Evolutionary conservation across 2,888 invertebrate genomes (phyloP).

Genomic region (Mythimna lalbum): DNA sequence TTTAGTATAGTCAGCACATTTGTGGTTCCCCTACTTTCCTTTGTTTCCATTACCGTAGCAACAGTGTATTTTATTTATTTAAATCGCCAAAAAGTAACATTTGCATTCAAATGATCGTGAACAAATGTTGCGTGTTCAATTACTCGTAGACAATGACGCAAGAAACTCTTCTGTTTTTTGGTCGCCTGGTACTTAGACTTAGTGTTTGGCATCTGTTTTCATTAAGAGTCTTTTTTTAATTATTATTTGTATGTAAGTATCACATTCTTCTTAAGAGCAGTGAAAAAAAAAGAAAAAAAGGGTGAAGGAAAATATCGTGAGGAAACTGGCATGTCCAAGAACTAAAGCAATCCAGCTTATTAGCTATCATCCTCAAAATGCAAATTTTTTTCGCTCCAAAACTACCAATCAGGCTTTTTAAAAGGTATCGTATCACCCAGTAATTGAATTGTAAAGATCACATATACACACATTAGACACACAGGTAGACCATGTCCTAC

Average conservation of each 20-base stretch:
- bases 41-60: conserved; percentile 50
- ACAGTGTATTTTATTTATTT: conserved; percentile 51
- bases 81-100: conserved; percentile 44
- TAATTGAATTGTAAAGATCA: no score
- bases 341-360: no score
- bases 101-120: conserved; percentile 37
- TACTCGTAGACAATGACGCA: not conserved
- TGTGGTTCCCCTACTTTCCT: not conserved
- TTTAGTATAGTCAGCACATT: not conserved
- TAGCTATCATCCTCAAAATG: no score
- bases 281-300: no score
- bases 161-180: conserved; percentile 22
- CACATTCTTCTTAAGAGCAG: no score
- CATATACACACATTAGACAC: no score
- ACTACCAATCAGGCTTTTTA: no score
- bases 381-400: not conserved
- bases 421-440: no score
- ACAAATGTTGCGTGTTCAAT: conserved; percentile 31
- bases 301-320: no score
- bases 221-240: not conserved
- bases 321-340: no score
- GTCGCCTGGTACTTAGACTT: conserved; percentile 6
- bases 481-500: no score
- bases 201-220: not conserved
- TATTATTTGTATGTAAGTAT: no score